These are phyloP conservation scores for Nematolebias whitei DNA, from an alignment of 2,113 vertebrate species.

Conservation along the genomic window DNA sequence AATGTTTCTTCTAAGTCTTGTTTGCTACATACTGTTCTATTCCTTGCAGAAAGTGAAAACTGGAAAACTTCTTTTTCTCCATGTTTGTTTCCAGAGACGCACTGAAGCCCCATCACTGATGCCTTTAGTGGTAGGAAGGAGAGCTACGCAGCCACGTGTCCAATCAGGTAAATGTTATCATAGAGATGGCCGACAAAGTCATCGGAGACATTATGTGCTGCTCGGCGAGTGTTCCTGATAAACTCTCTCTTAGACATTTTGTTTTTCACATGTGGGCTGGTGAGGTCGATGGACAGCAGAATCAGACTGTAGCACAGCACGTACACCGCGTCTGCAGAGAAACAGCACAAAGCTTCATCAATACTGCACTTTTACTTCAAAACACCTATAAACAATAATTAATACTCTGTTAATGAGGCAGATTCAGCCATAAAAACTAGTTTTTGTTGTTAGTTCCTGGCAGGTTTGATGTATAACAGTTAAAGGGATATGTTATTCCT, in stretches of 20 bases:
- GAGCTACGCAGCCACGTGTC: constrained; percentile 93
- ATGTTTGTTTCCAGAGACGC: constrained; percentile 6
- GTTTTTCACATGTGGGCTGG: constrained; percentile 98
- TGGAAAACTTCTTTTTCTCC: constrained; percentile 10
- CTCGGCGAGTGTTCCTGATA: constrained; percentile 95
- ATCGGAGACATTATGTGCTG: constrained; percentile 96
- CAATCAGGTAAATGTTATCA: constrained; percentile 99
- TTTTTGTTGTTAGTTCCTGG: too few relatives aligned
- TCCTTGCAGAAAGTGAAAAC: constrained; percentile 13
- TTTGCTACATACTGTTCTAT: not conserved
- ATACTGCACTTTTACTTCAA: not conserved
- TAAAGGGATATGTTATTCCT: too few relatives aligned
- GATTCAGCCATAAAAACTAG: too few relatives aligned
- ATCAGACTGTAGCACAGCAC: constrained; percentile 99
- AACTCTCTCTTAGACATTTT: constrained; percentile 99
- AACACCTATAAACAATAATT: not conserved
- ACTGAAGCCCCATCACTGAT: constrained; percentile 4
- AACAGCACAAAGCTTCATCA: not conserved
- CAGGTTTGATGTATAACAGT: too few relatives aligned
- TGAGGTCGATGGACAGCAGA: constrained; percentile 97
- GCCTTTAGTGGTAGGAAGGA: constrained; percentile 19
- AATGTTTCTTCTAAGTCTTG: not conserved
- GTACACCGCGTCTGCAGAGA: constrained; percentile 91
- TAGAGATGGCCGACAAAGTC: constrained; percentile 99
- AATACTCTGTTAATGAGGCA: not conserved